Base-by-base conservation (phyloP, 2,797 vertebrate species). In the Gymnothorax javanicus region DNA sequence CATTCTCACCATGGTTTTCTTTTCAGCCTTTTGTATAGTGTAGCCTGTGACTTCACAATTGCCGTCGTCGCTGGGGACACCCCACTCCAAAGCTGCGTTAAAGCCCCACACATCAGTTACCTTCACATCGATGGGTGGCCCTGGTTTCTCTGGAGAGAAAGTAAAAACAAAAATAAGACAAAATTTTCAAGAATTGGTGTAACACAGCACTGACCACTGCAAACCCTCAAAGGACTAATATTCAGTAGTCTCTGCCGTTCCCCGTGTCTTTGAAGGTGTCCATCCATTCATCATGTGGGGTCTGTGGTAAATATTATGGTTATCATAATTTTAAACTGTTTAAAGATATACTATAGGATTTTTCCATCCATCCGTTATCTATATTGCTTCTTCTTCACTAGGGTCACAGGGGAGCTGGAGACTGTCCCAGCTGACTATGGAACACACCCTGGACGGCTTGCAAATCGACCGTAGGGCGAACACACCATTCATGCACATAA, bases 71-170 rank as follows among this genome's bases (percentile, higher is more conserved):
- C 87, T 97, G 0, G 98, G 98, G 0, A 94, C 92, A 0, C 95
- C 92, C 98, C 98, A 98, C 87, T 98, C 96, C 88, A 98, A 89
- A 3, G 97, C 95, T 0, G 97, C 97, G 3, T 98, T 98, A 83
- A 97, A 97, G 69, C 97, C 97, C 98, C 98, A 99, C 43, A 98
- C 95, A 0, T 99, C 98, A 57, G 95, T 95, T 90, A 96, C 96
- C 84, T 84, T 94, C 87, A 98, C 92, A 0, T 92, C 95, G 75
- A 90, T 0, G 0, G 98, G 94, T 0, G 97, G 96, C 3, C 96
- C 96, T 0, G 98, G 97, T 90, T 96, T 97, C 59, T 98, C 98
- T 98, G 93, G 79, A 83, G 50, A 73, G 79, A 82, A 7, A 71
- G 59, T 84, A 17, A 27, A 50, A 56, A 33, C 1, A 52, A 69